Evolutionary conservation across 2,797 vertebrate genomes (phyloP), one percentile per base, ranked within the genome.

Genomic region (Chanos chanos): DNA sequence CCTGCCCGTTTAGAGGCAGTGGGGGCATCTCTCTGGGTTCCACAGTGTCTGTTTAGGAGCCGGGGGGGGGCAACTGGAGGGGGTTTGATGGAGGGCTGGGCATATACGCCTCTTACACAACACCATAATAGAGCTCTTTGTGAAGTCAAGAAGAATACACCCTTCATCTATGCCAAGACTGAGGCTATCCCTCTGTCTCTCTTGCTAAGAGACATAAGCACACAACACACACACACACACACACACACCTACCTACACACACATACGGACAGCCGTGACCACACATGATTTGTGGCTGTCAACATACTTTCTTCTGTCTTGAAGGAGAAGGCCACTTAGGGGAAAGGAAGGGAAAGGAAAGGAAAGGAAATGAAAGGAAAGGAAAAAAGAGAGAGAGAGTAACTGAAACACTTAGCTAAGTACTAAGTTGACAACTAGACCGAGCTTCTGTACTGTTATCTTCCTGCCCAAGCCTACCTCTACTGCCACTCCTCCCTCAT

Each of bases 111-210:
- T 61, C 67, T 72, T 70, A 65, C 61, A 33, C 37, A 63, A 70
- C 22, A 47, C 61, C 41, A 79, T 74, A 79, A 75, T 75, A 34
- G 70, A 68, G 34, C 63, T 71, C 74, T 75, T 77, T 75, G 77
- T 79, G 52, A 58, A 68, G 55, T 48, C 56, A 57, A 69, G 65
- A 74, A 79, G 74, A 76, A 75, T 76, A 72, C 70, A 68, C 60
- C 72, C 62, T 75, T 73, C 70, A 74, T 73, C 44, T 53, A 45
- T 49, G 61, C 68, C 66, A 61, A 59, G 61, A 72, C 69, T 61
- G 64, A 74, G 71, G 58, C 70, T 62, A 64, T 74, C 69, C 70
- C 61, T 64, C 51, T 52, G 68, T 63, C 30, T 56, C 45, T 64
- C 33, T 45, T 30, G 45, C 43, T n/a, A n/a, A n/a, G n/a, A n/a